Base-by-base conservation (phyloP, 2,113 vertebrate genomes). In the Anguilla rostrata region DNA sequence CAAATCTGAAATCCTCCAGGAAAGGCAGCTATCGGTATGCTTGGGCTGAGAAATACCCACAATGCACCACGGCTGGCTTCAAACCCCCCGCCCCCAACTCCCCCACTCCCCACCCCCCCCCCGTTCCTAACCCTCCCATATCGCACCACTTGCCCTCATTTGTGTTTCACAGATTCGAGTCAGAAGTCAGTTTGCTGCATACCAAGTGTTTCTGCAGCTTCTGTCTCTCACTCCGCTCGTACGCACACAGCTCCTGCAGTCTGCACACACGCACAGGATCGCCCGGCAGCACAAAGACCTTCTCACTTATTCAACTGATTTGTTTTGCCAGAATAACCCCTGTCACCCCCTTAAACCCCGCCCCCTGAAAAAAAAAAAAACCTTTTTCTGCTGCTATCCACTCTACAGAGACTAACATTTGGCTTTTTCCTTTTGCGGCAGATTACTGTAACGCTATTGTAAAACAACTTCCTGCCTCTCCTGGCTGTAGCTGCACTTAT, bases 391-490 rank as follows among this genome's bases (percentile, higher is more conserved):
- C 40, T 75, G 39, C 39, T 34, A 46, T 16, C 80, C 88, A 90
- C 89, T 89, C 90, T 43, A 90, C 91, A 34, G 91, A 91, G 90
- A 92, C 91, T 90, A 94, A 94, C 93, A 95, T 95, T 95, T 95
- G 92, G 95, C 90, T 93, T 93, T 94, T 95, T 96, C 94, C 92
- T 92, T 95, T 95, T 94, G 94, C 93, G 95, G 93, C 93, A 91
- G 94, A 95, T 95, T 95, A 92, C 95, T 94, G 93, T 92, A 94
- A 93, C 91, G 93, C 92, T 91, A 93, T 94, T 93, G 93, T 95
- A 95, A 93, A 94, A 93, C 93, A 94, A 95, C 94, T 94, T 95
- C 94, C 94, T 95, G 94, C 95, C 94, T 94, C 95, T 94, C 92
- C 93, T 94, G 94, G 94, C 94, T 92, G 90, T 83, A 60, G 88